Conservation (phyloP, 1,140 invertebrate species). For the Semibalanus balanoides region DNA sequence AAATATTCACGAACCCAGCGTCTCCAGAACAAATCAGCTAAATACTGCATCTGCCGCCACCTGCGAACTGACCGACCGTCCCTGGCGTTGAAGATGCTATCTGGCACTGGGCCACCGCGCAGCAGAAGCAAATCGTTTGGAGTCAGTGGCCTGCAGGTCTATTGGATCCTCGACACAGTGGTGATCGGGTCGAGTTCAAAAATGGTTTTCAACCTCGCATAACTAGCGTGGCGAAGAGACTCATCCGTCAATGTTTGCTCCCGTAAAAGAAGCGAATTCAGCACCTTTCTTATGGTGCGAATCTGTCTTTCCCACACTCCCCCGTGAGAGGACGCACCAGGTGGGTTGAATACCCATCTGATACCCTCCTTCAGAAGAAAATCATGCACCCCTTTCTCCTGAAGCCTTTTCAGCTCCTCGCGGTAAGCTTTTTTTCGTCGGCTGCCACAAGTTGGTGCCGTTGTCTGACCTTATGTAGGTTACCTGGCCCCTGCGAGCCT, state of each 20-base stretch:
- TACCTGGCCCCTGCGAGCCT: conserved; percentile 21
- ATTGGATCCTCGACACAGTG: conserved; percentile 14
- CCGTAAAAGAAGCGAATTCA: conserved; percentile 2
- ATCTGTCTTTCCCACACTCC: conserved; percentile 22
- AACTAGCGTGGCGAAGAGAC: conserved; percentile 16
- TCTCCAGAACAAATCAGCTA: conserved; percentile 16
- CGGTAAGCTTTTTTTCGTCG: conserved; percentile 19
- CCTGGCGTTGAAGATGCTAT: conserved; percentile 6
- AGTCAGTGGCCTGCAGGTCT: conserved; percentile 13
- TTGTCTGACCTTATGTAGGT: conserved; percentile 24
- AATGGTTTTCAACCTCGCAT: conserved; percentile 14
- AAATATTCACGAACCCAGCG: conserved; percentile 12
- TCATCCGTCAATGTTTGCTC: conserved; percentile 14
- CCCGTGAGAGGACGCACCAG: conserved; percentile 16
- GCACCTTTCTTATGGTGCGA: conserved; percentile 11
- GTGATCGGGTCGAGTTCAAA: conserved; percentile 17
- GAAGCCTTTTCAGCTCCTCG: conserved; percentile 16
- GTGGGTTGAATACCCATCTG: conserved; percentile 19
- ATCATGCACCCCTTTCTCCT: conserved; percentile 9
- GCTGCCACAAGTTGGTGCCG: conserved; percentile 25
- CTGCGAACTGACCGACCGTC: neutral
- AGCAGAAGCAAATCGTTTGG: conserved; percentile 13
- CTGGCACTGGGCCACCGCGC: neutral
- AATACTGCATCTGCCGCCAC: conserved; percentile 15
- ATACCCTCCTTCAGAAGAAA: conserved; percentile 15